Base-by-base conservation (phyloP, 2,888 invertebrate species). In the Drosophila buzzatii region DNA sequence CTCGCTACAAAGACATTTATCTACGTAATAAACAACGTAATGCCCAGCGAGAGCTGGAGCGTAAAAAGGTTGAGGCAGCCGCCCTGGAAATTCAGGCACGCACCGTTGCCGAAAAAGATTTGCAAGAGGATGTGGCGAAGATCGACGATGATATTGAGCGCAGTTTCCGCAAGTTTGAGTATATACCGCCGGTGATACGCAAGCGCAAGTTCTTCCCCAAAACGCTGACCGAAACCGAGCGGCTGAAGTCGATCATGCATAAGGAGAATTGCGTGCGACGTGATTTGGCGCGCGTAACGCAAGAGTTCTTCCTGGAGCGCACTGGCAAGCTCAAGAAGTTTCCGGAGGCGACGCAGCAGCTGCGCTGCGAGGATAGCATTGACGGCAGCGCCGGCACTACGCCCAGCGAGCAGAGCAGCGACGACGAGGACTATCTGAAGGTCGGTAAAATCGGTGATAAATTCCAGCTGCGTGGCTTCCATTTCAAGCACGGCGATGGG, bases 401-500 rank as follows among this genome's bases (percentile, higher is more conserved):
- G 42, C 81, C 82, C 10, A 85, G 85, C 18, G 92, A 92, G 35
- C 85, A 90, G 62, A 92, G 92, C 23, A 89, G 91, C 53, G 91
- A 92, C 33, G 92, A 93, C 44, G 93, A 92, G 64, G 92, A 92
- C 66, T 85, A 84, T 7, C 70, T 92, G 37, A 49, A 82, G 56
- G 92, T 93, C 42, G 93, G 93, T 5, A 89, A 90, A 42, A 73
- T 76, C 2, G 85, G 82, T 0, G 87, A 87, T 18, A 82, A 85
- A 9, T 92, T 91, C 52, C 85, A 86, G 56, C 68, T 93, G n/a
- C 90, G 93, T 0, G 93, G 93, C 4, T 92, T 91, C 52, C 92
- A 91, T 33, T 92, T 88, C 58, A 91, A 91, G 71, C 72, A 92
- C 4, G 91, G 89, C 31, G 77, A 89, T 0, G 90, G 91, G 2